Percentiles rank a stretch among this genome's conserved stretches.
phyloP scores from a whole-genome alignment of 2,797 vertebrate genomes.

The Schizopygopsis malacanthus region DNA sequence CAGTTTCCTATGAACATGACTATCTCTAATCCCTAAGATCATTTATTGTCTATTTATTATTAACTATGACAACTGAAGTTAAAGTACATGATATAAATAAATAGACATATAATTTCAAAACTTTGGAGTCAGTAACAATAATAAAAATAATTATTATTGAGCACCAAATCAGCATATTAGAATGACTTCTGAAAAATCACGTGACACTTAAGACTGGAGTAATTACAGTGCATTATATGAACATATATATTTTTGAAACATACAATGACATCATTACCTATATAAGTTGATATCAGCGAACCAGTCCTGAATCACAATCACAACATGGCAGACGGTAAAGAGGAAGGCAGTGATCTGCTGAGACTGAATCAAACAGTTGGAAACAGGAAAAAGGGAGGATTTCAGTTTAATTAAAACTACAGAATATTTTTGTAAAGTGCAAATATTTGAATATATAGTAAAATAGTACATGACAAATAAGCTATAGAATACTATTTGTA shows the following conservation, averaged over 20 bases:
- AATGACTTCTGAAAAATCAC: too few relatives aligned
- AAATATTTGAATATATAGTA: neutral
- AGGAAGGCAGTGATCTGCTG: constrained; percentile 92
- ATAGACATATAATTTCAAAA: too few relatives aligned
- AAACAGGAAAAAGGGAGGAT: neutral
- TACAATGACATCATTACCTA: constrained; percentile 67
- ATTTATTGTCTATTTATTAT: neutral
- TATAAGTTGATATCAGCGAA: constrained; percentile 91
- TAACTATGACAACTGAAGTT: too few relatives aligned
- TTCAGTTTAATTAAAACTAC: neutral
- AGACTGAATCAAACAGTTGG: constrained; percentile 75
- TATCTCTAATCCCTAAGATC: neutral
- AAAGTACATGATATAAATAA: too few relatives aligned
- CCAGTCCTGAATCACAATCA: constrained; percentile 93
- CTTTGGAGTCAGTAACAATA: too few relatives aligned
- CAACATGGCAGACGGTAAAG: constrained; percentile 92
- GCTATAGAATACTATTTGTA: neutral
- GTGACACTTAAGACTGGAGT: too few relatives aligned
- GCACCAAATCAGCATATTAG: too few relatives aligned
- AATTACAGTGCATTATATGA: too few relatives aligned
- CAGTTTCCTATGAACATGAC: neutral
- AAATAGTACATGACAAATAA: neutral
- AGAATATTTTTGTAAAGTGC: neutral
- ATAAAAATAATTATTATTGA: too few relatives aligned
- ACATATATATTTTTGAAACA: too few relatives aligned